Percentiles rank a stretch among this genome's conserved stretches.
phyloP scores from a whole-genome alignment of 2,888 invertebrate genomes.

The Thymelicus acteon region DNA sequence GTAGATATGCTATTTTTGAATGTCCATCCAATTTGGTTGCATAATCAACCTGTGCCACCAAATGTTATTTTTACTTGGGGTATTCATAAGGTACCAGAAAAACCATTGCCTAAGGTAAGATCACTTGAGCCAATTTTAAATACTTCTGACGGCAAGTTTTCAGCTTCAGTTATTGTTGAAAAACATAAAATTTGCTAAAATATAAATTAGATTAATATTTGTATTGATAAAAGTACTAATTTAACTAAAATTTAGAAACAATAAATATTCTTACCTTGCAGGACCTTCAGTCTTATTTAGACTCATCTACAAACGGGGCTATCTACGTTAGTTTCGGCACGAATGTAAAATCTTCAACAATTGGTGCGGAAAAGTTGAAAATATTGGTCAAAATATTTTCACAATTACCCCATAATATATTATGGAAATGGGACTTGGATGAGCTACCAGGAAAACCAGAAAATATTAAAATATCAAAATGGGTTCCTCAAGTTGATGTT shows the following conservation, averaged over 20 bases:
- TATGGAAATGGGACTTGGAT: constrained; percentile 68
- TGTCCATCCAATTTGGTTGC: constrained; percentile 59
- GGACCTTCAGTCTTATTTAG: constrained; percentile 56
- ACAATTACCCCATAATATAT: constrained; percentile 58
- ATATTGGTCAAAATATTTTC: constrained; percentile 43
- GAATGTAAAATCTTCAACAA: constrained; percentile 42
- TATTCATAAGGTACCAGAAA: constrained; percentile 56
- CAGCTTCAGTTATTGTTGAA: no score
- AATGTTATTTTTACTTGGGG: constrained; percentile 65
- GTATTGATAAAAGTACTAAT: no score
- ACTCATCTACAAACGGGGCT: constrained; percentile 56
- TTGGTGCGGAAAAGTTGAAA: constrained; percentile 1
- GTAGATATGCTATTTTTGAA: constrained; percentile 67
- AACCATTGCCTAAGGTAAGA: constrained; percentile 59
- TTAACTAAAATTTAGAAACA: no score
- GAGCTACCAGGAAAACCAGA: constrained; percentile 38
- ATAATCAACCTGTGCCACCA: constrained; percentile 63
- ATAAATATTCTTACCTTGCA: constrained; percentile 39
- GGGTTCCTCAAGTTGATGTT: constrained; percentile 56
- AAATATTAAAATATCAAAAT: constrained; percentile 43
- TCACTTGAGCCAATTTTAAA: no score
- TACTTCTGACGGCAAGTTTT: no score
- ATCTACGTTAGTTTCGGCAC: constrained; percentile 64
- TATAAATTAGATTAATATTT: no score
- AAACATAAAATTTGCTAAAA: no score